Evolutionary conservation across 1,140 invertebrate genomes (phyloP).

Genomic region (Lepidurus couesii): DNA sequence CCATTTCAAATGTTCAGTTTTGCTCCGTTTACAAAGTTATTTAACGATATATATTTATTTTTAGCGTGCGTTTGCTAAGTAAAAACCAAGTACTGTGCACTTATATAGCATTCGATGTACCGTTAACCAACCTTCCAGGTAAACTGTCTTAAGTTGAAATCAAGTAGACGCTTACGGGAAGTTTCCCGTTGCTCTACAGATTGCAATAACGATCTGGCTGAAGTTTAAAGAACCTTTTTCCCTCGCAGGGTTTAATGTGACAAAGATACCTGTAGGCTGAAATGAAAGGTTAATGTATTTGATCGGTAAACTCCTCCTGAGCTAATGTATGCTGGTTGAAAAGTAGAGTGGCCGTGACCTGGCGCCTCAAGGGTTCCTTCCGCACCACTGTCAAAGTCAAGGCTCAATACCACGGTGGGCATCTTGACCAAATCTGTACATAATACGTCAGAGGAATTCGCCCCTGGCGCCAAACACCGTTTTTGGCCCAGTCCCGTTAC

Average conservation of each 20-base stretch:
- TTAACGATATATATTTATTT: too few relatives aligned
- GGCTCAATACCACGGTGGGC: not conserved
- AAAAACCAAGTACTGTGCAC: too few relatives aligned
- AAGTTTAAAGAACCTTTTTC: not conserved
- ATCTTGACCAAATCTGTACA: not conserved
- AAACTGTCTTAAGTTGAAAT: not conserved
- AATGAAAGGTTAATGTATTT: not conserved
- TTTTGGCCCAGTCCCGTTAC: conserved; percentile 30
- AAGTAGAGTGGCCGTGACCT: conserved; percentile 21
- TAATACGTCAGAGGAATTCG: not conserved
- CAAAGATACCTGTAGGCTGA: not conserved
- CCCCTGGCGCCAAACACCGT: not conserved
- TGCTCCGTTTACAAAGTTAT: too few relatives aligned
- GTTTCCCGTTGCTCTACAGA: conserved; percentile 2
- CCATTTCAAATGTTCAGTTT: too few relatives aligned
- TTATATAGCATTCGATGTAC: not conserved
- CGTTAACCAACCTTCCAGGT: not conserved
- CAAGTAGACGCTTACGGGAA: not conserved
- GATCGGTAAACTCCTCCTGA: not conserved
- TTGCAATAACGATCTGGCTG: not conserved
- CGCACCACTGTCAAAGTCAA: conserved; percentile 10
- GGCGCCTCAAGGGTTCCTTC: not conserved
- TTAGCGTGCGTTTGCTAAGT: too few relatives aligned
- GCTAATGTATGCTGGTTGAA: not conserved
- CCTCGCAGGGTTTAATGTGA: not conserved